Conservation (phyloP, 1,140 invertebrate species). For the Tetramorium parvispinum region DNA sequence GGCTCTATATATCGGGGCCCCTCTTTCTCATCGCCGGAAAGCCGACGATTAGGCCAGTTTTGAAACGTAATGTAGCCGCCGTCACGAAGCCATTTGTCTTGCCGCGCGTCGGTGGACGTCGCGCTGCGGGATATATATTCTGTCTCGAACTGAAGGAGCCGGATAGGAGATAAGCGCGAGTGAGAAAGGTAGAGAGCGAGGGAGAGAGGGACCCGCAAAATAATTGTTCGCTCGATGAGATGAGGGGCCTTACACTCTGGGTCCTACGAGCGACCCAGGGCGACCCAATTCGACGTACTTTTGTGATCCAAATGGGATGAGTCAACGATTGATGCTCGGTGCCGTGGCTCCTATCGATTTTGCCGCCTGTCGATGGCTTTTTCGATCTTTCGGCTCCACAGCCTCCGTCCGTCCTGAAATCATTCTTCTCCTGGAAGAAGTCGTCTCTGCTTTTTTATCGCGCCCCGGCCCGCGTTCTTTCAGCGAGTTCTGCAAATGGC, state of each 20-base stretch:
- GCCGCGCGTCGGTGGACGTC: conserved; percentile 79
- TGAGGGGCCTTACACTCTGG: conserved; percentile 55
- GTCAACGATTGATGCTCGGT: conserved; percentile 77
- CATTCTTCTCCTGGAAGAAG: conserved; percentile 42
- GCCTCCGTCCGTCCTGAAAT: conserved; percentile 45
- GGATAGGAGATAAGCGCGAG: conserved; percentile 43
- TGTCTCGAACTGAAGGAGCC: conserved; percentile 64
- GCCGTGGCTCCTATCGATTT: conserved; percentile 67
- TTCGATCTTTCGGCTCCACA: conserved; percentile 17
- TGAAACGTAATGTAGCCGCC: conserved; percentile 84
- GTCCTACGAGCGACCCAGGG: conserved; percentile 65
- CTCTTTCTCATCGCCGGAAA: conserved; percentile 75
- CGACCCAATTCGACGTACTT: conserved; percentile 77
- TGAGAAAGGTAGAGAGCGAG: conserved; percentile 6
- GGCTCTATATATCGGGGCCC: conserved; percentile 66
- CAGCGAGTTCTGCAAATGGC: conserved; percentile 37
- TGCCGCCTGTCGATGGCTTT: conserved; percentile 67
- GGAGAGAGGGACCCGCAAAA: conserved; percentile 73
- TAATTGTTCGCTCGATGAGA: conserved; percentile 77
- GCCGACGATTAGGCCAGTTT: conserved; percentile 81
- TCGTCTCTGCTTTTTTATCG: conserved; percentile 35
- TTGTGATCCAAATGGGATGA: conserved; percentile 76
- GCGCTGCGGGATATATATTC: conserved; percentile 81
- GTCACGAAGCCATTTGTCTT: conserved; percentile 84
- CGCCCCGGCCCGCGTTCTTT: neutral